Evolutionary conservation across 1,140 invertebrate genomes (phyloP), one percentile per base, ranked within the genome.

Genomic region (Belonocnema kinseyi): DNA sequence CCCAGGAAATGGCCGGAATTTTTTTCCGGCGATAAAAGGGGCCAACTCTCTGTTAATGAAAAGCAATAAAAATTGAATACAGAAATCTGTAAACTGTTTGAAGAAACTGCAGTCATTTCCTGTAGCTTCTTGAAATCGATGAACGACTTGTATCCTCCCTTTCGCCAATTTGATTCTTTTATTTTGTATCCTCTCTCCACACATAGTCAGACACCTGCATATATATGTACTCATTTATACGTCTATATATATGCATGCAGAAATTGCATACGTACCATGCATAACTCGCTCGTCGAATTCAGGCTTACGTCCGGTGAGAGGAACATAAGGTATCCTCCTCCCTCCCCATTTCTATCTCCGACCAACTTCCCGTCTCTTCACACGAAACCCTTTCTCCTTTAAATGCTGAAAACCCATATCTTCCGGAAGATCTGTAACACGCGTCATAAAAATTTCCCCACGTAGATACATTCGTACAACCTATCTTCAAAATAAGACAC

Each of bases 291-390:
- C 61, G 33, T 66, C 40, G 61, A 40, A 66, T 46, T 66, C 26
- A 16, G 61, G 12, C 61, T 66, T 26, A 66, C 61, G 61, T 66
- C 61, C 61, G 61, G 61, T 66, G 61, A 66, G 61, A 66, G 61
- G 26, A 66, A 26, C 58, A 66, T 11, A 66, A 66, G 13, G 61
- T 66, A 66, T 16, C 14, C 26, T 21, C 12, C 6, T 33, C 6
- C 40, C 10, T 40, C 13, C 14, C 61, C 26, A 33, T 46, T 66
- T 33, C 56, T 33, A 40, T 61, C 14, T 13, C 19, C 58, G 14
- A 66, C n/a, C n/a, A 33, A 40, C 21, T 66, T 66, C 14, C 33
- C 16, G 16, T 40, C 14, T 66, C 61, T 26, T 66, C 61, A 14
- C 26, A 40, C 26, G 26, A 58, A 58, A 58, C 56, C 56, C 56